Base-by-base conservation (phyloP, 2,113 vertebrate species). In the Nothocercus nigrocapillus region DNA sequence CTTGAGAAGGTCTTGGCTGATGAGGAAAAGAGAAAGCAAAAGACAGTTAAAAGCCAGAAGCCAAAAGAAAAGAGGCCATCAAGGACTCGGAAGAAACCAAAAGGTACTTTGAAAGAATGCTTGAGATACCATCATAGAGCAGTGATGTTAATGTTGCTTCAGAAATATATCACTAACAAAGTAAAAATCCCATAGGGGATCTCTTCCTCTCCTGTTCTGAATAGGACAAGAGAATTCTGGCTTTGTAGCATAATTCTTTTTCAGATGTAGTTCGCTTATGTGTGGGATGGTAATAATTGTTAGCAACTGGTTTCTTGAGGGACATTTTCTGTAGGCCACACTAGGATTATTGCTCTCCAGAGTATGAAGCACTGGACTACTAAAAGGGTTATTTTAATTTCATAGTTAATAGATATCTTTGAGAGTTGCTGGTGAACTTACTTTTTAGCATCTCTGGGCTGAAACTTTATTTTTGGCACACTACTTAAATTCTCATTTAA, bases 1-100 rank as follows among this genome's bases (percentile, higher is more conserved):
- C 98, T 99, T 76, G 98, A 98, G 78, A 99, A 98, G 94, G 98
- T 99, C 82, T 95, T 99, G 81, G 98, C 98, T 86, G 97, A 98
- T 83, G 98, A 99, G 85, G 96, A 98, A 88, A 98, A 96, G 92
- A 98, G 97, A 91, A 99, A 98, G 86, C 97, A 98, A 77, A 98
- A 99, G 96, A 93, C 89, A 51, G 91, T 94, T 93, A 98, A 97
- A 97, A 94, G 44, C 78, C 89, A 96, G 22, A 95, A 64, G 69
- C 78, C 89, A 90, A 98, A 97, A 87, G 96, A 98, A 85, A 98
- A 96, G 88, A 97, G 97, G 63, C 38, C 94, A 11, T 78, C 95
- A 66, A 98, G 90, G 66, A 84, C 96, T 80, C 85, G 34, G 47
- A 98, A 97, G 88, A 98, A 96, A 28, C 49, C 75, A 66, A 98